These are phyloP conservation scores for Trichonephila clavipes DNA, from an alignment of 1,140 invertebrate species.

Conservation along the genomic window DNA sequence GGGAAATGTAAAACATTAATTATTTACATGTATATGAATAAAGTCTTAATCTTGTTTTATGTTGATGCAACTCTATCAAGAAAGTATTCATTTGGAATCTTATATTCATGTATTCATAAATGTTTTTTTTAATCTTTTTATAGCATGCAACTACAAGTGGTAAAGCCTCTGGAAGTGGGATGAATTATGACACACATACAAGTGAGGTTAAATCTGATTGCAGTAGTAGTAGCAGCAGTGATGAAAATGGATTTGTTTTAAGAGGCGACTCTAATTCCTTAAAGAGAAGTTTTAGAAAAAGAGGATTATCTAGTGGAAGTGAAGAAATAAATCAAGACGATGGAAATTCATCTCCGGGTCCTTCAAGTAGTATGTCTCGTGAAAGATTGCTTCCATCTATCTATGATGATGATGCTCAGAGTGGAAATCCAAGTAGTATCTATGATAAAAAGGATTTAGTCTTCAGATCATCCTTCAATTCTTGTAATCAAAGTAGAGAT, in stretches of 20 bases:
- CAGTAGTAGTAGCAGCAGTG: conserved; percentile 37
- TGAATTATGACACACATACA: conserved; percentile 19
- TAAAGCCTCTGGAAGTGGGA: not conserved
- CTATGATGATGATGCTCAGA: conserved; percentile 70
- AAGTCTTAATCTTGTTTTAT: too few relatives aligned
- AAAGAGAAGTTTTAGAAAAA: conserved; percentile 31
- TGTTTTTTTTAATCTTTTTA: not conserved
- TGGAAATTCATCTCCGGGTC: conserved; percentile 8
- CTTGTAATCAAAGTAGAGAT: not conserved
- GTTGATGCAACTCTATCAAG: too few relatives aligned
- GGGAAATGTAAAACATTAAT: too few relatives aligned
- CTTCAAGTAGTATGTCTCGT: not conserved
- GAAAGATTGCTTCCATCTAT: conserved; percentile 44
- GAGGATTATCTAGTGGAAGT: conserved; percentile 36
- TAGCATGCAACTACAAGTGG: conserved; percentile 4
- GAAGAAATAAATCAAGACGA: conserved; percentile 36
- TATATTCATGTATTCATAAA: not conserved
- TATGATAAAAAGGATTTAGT: conserved; percentile 65
- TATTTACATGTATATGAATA: too few relatives aligned
- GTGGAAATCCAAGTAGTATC: conserved; percentile 51
- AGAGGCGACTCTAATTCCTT: conserved; percentile 52
- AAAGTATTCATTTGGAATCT: too few relatives aligned
- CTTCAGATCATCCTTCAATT: conserved; percentile 53
- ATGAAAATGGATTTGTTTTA: conserved; percentile 29
- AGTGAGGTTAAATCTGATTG: conserved; percentile 31